These are phyloP conservation scores for Smittia aterrima DNA, from an alignment of 2,888 invertebrate species.

Conservation along the genomic window DNA sequence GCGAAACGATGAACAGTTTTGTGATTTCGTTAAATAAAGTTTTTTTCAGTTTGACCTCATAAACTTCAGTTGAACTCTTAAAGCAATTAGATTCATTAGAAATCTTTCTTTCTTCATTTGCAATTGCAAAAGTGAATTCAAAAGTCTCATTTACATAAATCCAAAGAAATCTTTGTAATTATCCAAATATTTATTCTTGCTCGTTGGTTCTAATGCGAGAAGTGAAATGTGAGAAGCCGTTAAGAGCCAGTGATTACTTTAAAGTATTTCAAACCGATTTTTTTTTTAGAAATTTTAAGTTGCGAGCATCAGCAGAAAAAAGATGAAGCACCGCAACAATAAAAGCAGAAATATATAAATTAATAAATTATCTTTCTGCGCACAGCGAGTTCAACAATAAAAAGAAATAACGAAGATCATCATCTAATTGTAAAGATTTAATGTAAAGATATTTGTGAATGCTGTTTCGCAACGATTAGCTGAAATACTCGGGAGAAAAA, in stretches of 20 bases:
- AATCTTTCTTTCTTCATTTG: background rate
- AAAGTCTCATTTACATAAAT: no score
- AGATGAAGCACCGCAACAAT: background rate
- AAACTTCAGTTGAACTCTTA: background rate
- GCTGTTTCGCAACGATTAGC: background rate
- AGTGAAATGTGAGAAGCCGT: slow-evolving; percentile 10
- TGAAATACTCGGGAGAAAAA: background rate
- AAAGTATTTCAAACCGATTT: background rate
- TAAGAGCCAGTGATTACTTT: background rate
- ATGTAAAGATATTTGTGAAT: background rate
- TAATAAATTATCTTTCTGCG: slow-evolving; percentile 13
- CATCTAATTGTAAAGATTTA: slow-evolving; percentile 17
- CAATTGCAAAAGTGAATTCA: background rate
- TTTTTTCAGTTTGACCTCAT: no score
- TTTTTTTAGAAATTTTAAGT: slow-evolving; percentile 1
- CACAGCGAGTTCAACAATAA: slow-evolving; percentile 8
- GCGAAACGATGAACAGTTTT: no score
- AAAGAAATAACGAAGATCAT: background rate
- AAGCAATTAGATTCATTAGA: background rate
- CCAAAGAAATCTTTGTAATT: no score
- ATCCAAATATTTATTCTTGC: no score
- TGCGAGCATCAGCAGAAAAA: background rate
- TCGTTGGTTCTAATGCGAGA: no score
- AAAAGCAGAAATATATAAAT: slow-evolving; percentile 5
- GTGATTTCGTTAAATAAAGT: no score